Evolutionary conservation across 37 sponge, comb jelly and placozoan genomes (phyloP), one percentile per base, ranked within the genome.

Genomic region (Spongia lamella): DNA sequence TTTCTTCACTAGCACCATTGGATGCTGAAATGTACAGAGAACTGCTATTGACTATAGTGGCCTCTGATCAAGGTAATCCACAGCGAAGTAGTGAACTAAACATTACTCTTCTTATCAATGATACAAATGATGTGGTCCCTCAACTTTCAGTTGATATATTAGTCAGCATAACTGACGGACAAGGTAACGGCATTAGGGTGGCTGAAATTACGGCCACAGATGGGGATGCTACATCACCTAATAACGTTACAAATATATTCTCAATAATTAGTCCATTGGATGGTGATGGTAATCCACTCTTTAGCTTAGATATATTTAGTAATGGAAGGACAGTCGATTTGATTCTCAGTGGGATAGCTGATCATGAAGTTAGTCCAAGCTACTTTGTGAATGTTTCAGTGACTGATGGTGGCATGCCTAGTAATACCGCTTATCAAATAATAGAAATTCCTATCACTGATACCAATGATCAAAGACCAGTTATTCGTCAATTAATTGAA

Each of bases 371-470:
- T 19, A 61, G 68, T 27, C 19, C 56, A 6, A 52, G 11, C 7
- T 79, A 66, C 38, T n/a, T 62, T 25, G 36, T 87, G 26, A 87
- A 80, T 25, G 72, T 87, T n/a, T 71, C 77, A n/a, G 75, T 72
- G 3, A 52, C 49, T 47, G 87, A 87, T 52, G 27, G 43, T 2
- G 87, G 87, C 0, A 52, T 38, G 16, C 87, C 87, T 43, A 69
- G 77, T 7, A 76, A 60, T 13, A 63, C 65, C 15, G 38, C 73
- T n/a, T 87, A 80, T 39, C 69, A 66, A 2, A 76, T 74, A 37
- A 68, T 90, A 2, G 51, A 32, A 14, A 75, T 89, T 66, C 62
- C 36, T 37, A 50, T 84, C 0, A 19, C 53, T 15, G 90, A 90
- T 38, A 17, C 73, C 52, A 81, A 85, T 34, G 86, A 90, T 51